Base-by-base conservation (phyloP, 2,888 invertebrate species). In the Steinernema scapterisci region DNA sequence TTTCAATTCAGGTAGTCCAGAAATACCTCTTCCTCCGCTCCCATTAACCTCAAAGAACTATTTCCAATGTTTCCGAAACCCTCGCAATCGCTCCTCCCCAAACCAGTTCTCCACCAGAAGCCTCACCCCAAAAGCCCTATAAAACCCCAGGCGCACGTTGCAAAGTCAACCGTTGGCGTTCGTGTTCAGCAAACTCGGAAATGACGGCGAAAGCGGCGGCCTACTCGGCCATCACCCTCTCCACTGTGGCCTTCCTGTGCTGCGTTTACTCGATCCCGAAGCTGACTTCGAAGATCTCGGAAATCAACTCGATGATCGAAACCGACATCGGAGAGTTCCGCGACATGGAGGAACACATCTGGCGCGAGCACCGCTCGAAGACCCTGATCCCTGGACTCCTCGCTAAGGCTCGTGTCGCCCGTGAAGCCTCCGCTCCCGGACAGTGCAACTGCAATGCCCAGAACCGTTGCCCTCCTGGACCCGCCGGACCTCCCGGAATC, bases 391-490 rank as follows among this genome's bases (percentile, higher is more conserved):
- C 25, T 13, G 54, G 54, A 6, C 2, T 54, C 5, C 13, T 48
- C 7, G 23, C 21, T 2, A 19, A 25, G 19, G 54, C 54, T 6
- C 54, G 54, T 54, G 54, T 54, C 21, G 54, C 54, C 54, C 54
- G 54, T 54, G 19, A 54, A 23, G 54, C 54, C 5, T 11, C 25
- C 54, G 43, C 73, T 21, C 70, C 70, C 5, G 73, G 73, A 0
- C 71, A 43, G 31, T 73, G 73, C 46, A 46, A 44, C 38, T 73
- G 73, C n/a, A 46, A 43, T 48, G 70, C 63, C 9, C 44, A 73
- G 45, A 73, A 73, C 63, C 1, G 27, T 13, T 73, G 73, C 44
- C 73, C 73, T 16, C 19, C 51, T 19, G 72, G 72, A 48, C 48
- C 72, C 23, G 19, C 38, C 9, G 72, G 72, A 48, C 51, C 52